A percentile compares a stretch with the other conserved stretches of the same genome.
Conservation (phyloP, 2,888 invertebrate genomes). For the Drosophila kokeensis region DNA sequence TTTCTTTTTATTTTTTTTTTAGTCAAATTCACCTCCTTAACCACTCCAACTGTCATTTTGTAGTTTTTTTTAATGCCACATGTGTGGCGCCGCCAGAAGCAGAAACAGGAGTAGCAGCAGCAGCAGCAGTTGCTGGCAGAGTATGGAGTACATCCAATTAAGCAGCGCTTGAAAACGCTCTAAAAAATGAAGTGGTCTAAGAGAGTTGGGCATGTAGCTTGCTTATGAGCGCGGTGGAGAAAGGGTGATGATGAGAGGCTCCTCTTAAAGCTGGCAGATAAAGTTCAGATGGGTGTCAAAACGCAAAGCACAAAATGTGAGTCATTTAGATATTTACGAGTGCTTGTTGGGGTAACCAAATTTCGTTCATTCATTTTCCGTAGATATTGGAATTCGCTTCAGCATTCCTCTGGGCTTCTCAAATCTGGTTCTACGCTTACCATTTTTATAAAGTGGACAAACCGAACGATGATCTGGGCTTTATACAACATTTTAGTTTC, state of each 20-base stretch:
- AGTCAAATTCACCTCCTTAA: conserved; percentile 17
- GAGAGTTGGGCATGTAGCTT: conserved; percentile 16
- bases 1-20: conserved; percentile 46
- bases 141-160: conserved; percentile 71
- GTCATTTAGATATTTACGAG: background rate
- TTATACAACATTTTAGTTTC: background rate
- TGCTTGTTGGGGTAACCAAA: background rate
- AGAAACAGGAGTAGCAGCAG: background rate
- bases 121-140: conserved; percentile 15
- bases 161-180: conserved; percentile 70
- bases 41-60: conserved; percentile 2
- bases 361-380: background rate
- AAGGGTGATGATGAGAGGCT: conserved; percentile 29
- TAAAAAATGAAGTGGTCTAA: conserved; percentile 59
- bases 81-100: conserved; percentile 55
- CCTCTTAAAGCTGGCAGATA: conserved; percentile 34
- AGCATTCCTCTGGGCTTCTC: background rate
- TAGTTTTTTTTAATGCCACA: conserved; percentile 52
- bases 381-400: background rate
- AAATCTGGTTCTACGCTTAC: background rate
- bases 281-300: background rate
- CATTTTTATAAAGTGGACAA: background rate
- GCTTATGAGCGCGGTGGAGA: background rate
- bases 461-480: background rate
- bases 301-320: background rate